These are phyloP conservation scores for Amphiprion percula DNA, from an alignment of 2,113 vertebrate species.

Conservation along the genomic window DNA sequence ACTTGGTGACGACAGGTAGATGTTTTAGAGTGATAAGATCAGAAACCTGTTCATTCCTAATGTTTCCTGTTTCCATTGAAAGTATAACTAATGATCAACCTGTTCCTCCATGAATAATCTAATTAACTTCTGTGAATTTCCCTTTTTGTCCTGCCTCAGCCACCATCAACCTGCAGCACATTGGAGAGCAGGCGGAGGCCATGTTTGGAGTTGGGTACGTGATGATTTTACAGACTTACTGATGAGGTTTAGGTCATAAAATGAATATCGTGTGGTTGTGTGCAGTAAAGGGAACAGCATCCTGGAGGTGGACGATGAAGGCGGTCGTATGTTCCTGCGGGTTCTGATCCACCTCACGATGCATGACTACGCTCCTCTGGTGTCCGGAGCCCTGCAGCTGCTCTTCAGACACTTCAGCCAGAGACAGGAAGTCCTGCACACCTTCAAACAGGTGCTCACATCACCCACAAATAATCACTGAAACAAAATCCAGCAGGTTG, in stretches of 20 bases:
- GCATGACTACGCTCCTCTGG: constrained; percentile 94
- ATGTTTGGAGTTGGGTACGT: constrained; percentile 96
- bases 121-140: background rate
- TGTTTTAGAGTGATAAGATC: background rate
- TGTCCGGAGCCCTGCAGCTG: constrained; percentile 95
- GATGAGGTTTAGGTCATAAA: too few relatives aligned
- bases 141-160: constrained; percentile 74
- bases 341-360: constrained; percentile 96
- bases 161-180: constrained; percentile 92
- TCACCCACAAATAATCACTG: background rate
- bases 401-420: constrained; percentile 99
- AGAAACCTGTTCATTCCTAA: background rate
- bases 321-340: constrained; percentile 94
- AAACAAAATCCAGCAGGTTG: too few relatives aligned
- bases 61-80: too few relatives aligned
- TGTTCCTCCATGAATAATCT: background rate
- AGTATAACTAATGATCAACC: fast-evolving
- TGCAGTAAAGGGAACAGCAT: constrained; percentile 94
- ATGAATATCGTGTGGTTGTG: background rate
- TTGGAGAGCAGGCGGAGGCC: constrained; percentile 96
- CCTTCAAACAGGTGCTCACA: constrained; percentile 93
- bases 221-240: too few relatives aligned
- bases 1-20: constrained; percentile 37
- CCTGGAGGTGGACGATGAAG: constrained; percentile 97
- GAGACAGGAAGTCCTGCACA: constrained; percentile 95